Evolutionary conservation across 2,888 invertebrate genomes (phyloP).

Genomic region (Heliconius ismenius): DNA sequence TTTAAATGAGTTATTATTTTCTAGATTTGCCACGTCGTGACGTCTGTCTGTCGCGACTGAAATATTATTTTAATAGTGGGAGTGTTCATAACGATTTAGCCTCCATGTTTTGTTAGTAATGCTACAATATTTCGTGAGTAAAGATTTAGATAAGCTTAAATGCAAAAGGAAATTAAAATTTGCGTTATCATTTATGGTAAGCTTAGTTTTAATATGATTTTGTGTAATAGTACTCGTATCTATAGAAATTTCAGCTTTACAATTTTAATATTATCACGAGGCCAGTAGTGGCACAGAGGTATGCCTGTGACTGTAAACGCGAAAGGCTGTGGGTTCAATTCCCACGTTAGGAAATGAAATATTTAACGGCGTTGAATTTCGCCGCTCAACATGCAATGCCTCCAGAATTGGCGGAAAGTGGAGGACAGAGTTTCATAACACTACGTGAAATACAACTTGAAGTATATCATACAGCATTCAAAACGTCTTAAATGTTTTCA

Average conservation of each 20-base stretch:
- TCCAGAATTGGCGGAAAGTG: too few relatives aligned
- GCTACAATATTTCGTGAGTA: slow-evolving; percentile 61
- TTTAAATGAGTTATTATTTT: slow-evolving; percentile 32
- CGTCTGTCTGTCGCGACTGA: slow-evolving; percentile 56
- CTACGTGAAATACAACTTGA: too few relatives aligned
- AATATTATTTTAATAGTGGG: slow-evolving; percentile 59
- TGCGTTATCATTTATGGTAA: slow-evolving; percentile 34
- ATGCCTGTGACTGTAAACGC: too few relatives aligned
- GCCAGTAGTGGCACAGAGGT: too few relatives aligned
- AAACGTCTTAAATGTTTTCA: too few relatives aligned
- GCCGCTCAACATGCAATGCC: too few relatives aligned
- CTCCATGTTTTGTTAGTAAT: slow-evolving; percentile 47
- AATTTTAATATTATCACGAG: slow-evolving; percentile 28
- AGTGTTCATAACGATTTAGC: slow-evolving; percentile 55
- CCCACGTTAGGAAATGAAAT: too few relatives aligned
- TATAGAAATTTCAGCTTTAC: slow-evolving; percentile 19
- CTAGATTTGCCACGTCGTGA: slow-evolving; percentile 52
- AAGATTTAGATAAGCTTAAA: slow-evolving; percentile 65
- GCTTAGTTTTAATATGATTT: slow-evolving; percentile 28
- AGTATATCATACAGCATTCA: too few relatives aligned
- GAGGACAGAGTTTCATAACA: too few relatives aligned
- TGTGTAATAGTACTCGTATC: slow-evolving; percentile 18
- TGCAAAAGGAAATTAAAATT: slow-evolving; percentile 47
- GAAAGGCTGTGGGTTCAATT: too few relatives aligned
- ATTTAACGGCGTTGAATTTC: too few relatives aligned